Evolutionary conservation across 92 coral and sea anemone species (phyloP).

Genomic region (Palythoa grandis): DNA sequence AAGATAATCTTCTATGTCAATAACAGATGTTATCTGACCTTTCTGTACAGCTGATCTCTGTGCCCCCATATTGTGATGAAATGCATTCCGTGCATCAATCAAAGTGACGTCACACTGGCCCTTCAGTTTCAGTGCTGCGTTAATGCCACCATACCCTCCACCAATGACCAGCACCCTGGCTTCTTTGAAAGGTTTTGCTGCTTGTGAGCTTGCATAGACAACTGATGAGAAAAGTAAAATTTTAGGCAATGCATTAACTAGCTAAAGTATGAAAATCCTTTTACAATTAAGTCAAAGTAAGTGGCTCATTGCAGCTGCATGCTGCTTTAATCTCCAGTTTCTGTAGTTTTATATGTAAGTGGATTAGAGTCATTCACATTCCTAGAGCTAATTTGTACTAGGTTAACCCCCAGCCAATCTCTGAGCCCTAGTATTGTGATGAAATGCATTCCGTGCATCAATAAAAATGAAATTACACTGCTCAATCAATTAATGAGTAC

Average conservation of each 20-base stretch:
- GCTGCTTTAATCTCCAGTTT: too few relatives aligned
- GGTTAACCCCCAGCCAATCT: too few relatives aligned
- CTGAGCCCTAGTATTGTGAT: too few relatives aligned
- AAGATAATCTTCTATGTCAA: too few relatives aligned
- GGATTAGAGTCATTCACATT: too few relatives aligned
- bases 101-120: slow-evolving; percentile 87
- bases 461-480: too few relatives aligned
- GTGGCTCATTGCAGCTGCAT: too few relatives aligned
- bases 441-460: too few relatives aligned
- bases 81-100: slow-evolving; percentile 91
- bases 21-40: slow-evolving; percentile 51
- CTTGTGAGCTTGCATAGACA: slow-evolving; percentile 54
- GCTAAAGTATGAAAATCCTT: neutral
- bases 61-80: slow-evolving; percentile 99
- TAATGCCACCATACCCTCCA: slow-evolving; percentile 91
- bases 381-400: too few relatives aligned
- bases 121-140: slow-evolving; percentile 81
- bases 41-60: slow-evolving; percentile 88
- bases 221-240: neutral
- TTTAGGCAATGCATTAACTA: neutral
- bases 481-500: too few relatives aligned
- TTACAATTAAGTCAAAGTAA: too few relatives aligned
- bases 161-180: slow-evolving; percentile 83
- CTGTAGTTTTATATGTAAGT: too few relatives aligned
- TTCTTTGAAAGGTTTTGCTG: slow-evolving; percentile 74